These are phyloP conservation scores for Toxostoma redivivum DNA, from an alignment of 2,113 vertebrate species.

Conservation along the genomic window DNA sequence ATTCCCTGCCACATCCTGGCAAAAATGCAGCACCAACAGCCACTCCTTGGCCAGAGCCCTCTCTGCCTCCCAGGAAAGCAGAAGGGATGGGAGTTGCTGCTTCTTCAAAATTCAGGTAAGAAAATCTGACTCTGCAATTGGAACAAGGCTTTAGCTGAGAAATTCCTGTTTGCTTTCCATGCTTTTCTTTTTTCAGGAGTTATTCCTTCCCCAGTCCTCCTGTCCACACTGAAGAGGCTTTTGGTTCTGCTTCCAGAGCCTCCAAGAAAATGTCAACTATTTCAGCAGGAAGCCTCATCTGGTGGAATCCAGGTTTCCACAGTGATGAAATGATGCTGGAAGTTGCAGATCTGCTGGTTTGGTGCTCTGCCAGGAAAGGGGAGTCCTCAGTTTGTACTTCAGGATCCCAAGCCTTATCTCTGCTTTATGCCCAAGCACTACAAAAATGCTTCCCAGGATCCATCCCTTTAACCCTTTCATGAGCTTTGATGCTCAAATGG, in stretches of 20 bases:
- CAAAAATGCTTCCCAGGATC: not conserved
- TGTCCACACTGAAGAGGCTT: not conserved
- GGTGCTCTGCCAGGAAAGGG: not conserved
- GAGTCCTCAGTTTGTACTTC: not conserved
- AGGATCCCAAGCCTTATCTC: not conserved
- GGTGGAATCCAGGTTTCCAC: not conserved
- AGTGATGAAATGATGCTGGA: not conserved
- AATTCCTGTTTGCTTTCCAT: not conserved
- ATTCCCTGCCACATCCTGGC: not conserved
- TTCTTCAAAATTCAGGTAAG: not conserved
- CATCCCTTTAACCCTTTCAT: not conserved
- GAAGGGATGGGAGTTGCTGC: not conserved
- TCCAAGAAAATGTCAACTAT: not conserved
- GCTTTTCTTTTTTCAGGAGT: not conserved
- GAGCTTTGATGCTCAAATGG: not conserved
- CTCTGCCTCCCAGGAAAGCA: not conserved
- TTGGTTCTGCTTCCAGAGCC: not conserved
- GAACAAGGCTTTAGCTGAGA: not conserved
- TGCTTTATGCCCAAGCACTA: not conserved
- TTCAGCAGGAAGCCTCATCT: not conserved
- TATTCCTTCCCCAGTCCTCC: not conserved
- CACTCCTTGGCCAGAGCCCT: too few species aligned
- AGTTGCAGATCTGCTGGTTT: not conserved
- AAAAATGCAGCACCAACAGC: accelerated
- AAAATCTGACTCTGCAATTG: not conserved